These are phyloP conservation scores for Biston stratarius DNA, from an alignment of 2,888 invertebrate species.

Conservation along the genomic window DNA sequence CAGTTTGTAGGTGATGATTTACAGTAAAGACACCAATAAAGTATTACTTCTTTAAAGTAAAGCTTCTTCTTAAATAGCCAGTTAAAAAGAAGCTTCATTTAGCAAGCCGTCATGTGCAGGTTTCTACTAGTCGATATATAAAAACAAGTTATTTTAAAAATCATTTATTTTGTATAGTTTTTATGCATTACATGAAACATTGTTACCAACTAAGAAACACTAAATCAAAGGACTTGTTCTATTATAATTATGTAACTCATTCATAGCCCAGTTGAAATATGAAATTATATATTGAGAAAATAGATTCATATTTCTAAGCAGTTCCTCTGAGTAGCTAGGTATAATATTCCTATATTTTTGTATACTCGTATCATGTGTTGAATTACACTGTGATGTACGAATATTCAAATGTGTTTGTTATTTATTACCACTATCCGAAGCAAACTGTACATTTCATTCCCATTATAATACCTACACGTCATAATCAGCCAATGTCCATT, in stretches of 20 bases:
- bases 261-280: not conserved
- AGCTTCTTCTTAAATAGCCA: not conserved
- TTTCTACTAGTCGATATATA: not conserved
- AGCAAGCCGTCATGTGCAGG: not conserved
- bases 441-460: not conserved
- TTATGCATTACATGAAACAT: constrained; percentile 7
- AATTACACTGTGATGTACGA: not conserved
- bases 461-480: too few species aligned
- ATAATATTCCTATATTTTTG: not conserved
- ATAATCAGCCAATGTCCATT: too few species aligned
- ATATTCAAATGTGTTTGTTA: not conserved
- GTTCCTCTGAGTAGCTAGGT: not conserved
- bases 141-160: not conserved
- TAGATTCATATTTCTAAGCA: not conserved
- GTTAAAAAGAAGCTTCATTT: not conserved
- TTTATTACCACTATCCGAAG: not conserved
- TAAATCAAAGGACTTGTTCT: not conserved
- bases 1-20: not conserved
- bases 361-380: not conserved
- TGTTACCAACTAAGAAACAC: constrained; percentile 1
- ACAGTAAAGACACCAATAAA: not conserved
- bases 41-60: too few species aligned
- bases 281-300: not conserved
- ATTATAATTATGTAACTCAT: not conserved
- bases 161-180: constrained; percentile 20